Evolutionary conservation across 2,113 vertebrate species (phyloP).

Genomic region (Clupea harengus): DNA sequence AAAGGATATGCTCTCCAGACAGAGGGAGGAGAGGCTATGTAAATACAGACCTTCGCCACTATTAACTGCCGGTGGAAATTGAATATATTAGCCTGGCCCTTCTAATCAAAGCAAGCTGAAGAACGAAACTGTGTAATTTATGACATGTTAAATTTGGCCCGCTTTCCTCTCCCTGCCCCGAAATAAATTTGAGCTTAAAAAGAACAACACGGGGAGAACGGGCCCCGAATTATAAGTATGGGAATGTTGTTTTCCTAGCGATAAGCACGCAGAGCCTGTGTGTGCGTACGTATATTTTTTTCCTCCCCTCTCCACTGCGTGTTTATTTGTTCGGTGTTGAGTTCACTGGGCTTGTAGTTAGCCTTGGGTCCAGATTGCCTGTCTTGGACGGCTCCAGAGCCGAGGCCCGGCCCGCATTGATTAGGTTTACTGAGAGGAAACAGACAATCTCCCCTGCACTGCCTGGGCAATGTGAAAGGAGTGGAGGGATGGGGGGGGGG

Average conservation of each 20-base stretch:
- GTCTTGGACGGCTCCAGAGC: constrained; percentile 19
- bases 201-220: constrained; percentile 32
- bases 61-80: constrained; percentile 49
- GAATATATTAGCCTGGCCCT: constrained; percentile 41
- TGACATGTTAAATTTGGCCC: constrained; percentile 56
- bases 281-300: constrained; percentile 39
- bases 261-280: constrained; percentile 48
- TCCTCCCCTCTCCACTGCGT: constrained; percentile 23
- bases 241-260: constrained; percentile 52
- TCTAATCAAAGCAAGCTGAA: constrained; percentile 62
- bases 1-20: constrained; percentile 45
- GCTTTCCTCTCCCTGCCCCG: constrained; percentile 35
- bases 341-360: constrained; percentile 40
- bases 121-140: constrained; percentile 58
- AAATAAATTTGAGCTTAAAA: constrained; percentile 50
- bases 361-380: constrained; percentile 33
- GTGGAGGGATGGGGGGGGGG: too few species aligned
- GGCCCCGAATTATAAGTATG: constrained; percentile 46
- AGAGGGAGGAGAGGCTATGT: constrained; percentile 47
- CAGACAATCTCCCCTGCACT: constrained; percentile 16
- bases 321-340: constrained; percentile 63
- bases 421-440: constrained; percentile 11
- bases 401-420: constrained; percentile 9
- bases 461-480: not conserved
- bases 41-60: constrained; percentile 50